Evolutionary conservation across 1,140 invertebrate genomes (phyloP).

Genomic region (Parasteatoda tepidariorum): DNA sequence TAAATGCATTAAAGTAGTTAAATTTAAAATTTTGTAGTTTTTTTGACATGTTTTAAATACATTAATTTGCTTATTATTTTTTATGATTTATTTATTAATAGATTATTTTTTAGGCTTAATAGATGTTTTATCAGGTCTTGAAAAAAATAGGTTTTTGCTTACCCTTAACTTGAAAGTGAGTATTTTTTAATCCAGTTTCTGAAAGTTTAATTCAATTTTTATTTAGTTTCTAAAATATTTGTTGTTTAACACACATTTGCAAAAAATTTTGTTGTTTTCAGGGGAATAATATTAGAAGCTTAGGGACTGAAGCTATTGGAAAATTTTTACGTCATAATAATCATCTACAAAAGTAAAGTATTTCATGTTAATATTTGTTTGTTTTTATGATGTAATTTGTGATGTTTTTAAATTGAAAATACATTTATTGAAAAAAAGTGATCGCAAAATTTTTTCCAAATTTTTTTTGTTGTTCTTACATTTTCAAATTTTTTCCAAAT

Average conservation of each 20-base stretch:
- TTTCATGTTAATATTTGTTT: background rate
- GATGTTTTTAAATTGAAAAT: no score
- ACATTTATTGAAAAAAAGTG: no score
- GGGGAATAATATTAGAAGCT: slow-evolving; percentile 42
- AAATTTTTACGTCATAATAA: slow-evolving; percentile 42
- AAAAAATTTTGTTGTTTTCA: background rate
- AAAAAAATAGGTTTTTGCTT: slow-evolving; percentile 35
- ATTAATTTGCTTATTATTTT: no score
- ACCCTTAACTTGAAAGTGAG: slow-evolving; percentile 38
- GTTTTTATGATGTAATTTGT: no score
- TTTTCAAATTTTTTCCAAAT: no score
- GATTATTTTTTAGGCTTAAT: slow-evolving; percentile 18
- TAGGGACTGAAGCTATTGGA: slow-evolving; percentile 13
- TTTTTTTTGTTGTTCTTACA: no score
- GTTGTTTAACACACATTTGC: background rate
- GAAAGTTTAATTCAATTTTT: background rate
- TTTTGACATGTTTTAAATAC: no score
- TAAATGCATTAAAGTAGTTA: no score
- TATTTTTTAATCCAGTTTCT: background rate
- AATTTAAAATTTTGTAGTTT: no score
- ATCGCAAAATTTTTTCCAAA: no score
- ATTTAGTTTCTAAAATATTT: background rate
- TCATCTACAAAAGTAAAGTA: slow-evolving; percentile 30
- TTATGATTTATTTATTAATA: no score
- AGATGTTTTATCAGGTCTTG: slow-evolving; percentile 15